Conservation (phyloP, 2,888 invertebrate genomes). For the Andrena trimmerana region DNA sequence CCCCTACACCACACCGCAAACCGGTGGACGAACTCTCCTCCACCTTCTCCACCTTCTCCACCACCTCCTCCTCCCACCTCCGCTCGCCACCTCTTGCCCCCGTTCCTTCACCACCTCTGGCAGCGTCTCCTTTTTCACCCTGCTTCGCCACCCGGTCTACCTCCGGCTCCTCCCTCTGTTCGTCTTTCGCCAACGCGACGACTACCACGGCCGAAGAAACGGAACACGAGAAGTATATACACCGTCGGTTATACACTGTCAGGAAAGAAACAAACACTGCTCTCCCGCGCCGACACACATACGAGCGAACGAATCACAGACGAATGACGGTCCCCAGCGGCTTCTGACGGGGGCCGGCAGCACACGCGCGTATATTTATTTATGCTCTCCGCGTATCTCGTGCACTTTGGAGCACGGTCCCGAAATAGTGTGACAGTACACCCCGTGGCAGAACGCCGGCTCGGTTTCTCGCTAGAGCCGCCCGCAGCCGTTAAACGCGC, state of each 20-base stretch:
- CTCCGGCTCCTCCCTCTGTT: constrained; percentile 19
- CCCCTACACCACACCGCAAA: constrained; percentile 34
- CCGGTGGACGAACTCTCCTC: constrained; percentile 20
- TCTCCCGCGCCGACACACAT: constrained; percentile 40
- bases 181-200: constrained; percentile 16
- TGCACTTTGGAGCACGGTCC: constrained; percentile 72
- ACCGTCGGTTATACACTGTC: constrained; percentile 53
- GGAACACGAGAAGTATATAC: constrained; percentile 37
- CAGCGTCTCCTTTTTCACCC: background rate
- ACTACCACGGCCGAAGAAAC: constrained; percentile 26
- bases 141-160: constrained; percentile 12
- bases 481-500: constrained; percentile 6
- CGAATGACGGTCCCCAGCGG: constrained; percentile 41
- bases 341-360: constrained; percentile 43
- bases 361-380: constrained; percentile 67
- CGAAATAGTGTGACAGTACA: constrained; percentile 75
- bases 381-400: constrained; percentile 62
- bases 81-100: background rate
- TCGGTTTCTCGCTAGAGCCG: constrained; percentile 15
- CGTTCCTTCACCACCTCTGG: constrained; percentile 19
- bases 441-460: constrained; percentile 33
- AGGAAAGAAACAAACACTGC: constrained; percentile 58
- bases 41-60: constrained; percentile 6
- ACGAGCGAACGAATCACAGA: constrained; percentile 37
- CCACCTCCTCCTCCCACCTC: background rate